Percentiles rank a stretch among this genome's conserved stretches.
Evolutionary conservation across 2,797 vertebrate species (phyloP).

Genomic region (Melanogrammus aeglefinus): DNA sequence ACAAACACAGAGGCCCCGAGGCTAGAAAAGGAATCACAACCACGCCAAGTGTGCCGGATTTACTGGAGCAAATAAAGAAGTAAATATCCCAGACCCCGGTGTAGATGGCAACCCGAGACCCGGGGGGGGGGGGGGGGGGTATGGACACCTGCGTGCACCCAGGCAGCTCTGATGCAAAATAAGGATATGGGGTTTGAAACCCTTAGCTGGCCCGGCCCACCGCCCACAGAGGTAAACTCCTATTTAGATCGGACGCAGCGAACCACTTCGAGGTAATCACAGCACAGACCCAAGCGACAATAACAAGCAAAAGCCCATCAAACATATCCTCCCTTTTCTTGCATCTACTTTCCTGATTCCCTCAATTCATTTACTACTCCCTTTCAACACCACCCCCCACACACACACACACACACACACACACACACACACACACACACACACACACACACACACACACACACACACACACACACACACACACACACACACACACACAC

Average conservation of each 20-base stretch:
- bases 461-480: slow-evolving; percentile 3
- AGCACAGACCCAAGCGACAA: background rate
- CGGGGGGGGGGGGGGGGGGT: too few species aligned
- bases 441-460: background rate
- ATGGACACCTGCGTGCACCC: too few species aligned
- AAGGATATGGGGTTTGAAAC: background rate
- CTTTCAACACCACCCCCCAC: too few species aligned
- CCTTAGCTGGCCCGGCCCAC: background rate
- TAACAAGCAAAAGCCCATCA: background rate
- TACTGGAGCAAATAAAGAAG: slow-evolving; percentile 5
- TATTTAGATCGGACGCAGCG: background rate
- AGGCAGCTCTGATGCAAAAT: background rate
- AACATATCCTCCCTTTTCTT: background rate
- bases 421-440: too few species aligned
- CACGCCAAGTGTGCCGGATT: background rate
- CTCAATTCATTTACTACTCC: too few species aligned
- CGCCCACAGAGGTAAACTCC: background rate
- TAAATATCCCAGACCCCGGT: background rate
- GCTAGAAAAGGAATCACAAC: background rate
- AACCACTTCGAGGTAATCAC: background rate
- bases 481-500: too few species aligned
- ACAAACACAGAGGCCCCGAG: background rate
- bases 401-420: too few species aligned
- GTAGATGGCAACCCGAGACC: background rate
- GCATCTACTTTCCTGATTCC: too few species aligned